These are phyloP conservation scores for Drosophila multiciliata DNA, from an alignment of 2,888 invertebrate species.

Conservation along the genomic window DNA sequence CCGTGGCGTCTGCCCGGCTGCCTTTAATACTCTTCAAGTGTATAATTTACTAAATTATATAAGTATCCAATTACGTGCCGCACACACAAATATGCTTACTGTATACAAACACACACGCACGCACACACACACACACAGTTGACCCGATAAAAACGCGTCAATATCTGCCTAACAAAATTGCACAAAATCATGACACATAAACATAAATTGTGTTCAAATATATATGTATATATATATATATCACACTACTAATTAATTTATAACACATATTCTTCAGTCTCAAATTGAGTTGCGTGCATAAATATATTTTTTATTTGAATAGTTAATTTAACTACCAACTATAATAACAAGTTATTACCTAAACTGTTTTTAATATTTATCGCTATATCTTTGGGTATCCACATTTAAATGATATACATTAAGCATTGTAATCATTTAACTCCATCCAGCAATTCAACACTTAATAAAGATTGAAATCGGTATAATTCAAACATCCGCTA, in stretches of 20 bases:
- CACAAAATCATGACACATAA: slow-evolving; percentile 37
- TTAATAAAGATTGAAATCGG: background rate
- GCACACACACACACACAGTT: slow-evolving; percentile 8
- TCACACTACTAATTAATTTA: slow-evolving; percentile 27
- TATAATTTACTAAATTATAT: slow-evolving; percentile 79
- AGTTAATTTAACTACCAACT: background rate
- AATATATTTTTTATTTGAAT: background rate
- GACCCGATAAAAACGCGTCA: slow-evolving; percentile 45
- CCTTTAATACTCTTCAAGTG: slow-evolving; percentile 79
- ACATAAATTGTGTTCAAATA: background rate
- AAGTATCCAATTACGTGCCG: slow-evolving; percentile 75
- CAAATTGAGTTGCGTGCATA: background rate
- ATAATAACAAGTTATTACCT: background rate
- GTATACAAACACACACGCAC: background rate
- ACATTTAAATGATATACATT: background rate
- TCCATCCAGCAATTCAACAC: background rate
- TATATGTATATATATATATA: background rate
- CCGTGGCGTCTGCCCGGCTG: slow-evolving; percentile 57
- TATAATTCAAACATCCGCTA: background rate
- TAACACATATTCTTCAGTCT: slow-evolving; percentile 8
- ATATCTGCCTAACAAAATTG: slow-evolving; percentile 43
- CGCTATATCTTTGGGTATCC: background rate
- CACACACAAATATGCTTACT: slow-evolving; percentile 27
- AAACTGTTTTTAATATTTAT: background rate
- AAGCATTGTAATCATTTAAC: background rate